Percentiles rank a stretch among this genome's conserved stretches.
Evolutionary conservation across 1,140 invertebrate species (phyloP).

Genomic region (Mercenaria mercenaria): DNA sequence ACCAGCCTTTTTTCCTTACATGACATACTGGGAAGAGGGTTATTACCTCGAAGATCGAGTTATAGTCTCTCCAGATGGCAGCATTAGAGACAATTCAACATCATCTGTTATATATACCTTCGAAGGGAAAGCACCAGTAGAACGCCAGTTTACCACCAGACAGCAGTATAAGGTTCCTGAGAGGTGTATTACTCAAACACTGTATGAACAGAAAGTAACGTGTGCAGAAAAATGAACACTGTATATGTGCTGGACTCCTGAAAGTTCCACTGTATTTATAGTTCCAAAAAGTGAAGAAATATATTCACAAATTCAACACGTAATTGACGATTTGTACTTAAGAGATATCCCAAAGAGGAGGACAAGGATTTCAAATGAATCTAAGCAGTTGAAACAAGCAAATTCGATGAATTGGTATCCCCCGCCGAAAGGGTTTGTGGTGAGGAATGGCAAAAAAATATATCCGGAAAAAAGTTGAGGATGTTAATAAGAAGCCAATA

Average conservation of each 20-base stretch:
- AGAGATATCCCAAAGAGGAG: too few relatives aligned
- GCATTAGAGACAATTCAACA: neutral
- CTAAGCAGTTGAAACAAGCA: too few relatives aligned
- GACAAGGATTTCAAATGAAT: too few relatives aligned
- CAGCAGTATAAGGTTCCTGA: neutral
- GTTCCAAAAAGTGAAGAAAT: too few relatives aligned
- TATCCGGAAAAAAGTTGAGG: too few relatives aligned
- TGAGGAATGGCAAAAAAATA: too few relatives aligned
- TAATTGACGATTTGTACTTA: too few relatives aligned
- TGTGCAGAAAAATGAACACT: neutral
- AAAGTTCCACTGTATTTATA: neutral
- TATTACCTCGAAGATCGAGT: neutral
- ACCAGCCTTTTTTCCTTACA: neutral
- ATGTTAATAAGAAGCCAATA: too few relatives aligned
- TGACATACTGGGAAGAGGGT: slow-evolving; percentile 21
- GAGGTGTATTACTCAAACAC: neutral
- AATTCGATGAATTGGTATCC: too few relatives aligned
- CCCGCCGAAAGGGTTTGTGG: too few relatives aligned
- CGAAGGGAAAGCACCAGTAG: neutral
- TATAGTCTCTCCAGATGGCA: slow-evolving; percentile 44
- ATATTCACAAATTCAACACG: too few relatives aligned
- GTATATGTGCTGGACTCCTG: neutral
- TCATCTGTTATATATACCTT: neutral
- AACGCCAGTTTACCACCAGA: neutral
- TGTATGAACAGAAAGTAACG: neutral